phyloP scores from a whole-genome alignment of 2,888 invertebrate species.

The Adela reaumurella region DNA sequence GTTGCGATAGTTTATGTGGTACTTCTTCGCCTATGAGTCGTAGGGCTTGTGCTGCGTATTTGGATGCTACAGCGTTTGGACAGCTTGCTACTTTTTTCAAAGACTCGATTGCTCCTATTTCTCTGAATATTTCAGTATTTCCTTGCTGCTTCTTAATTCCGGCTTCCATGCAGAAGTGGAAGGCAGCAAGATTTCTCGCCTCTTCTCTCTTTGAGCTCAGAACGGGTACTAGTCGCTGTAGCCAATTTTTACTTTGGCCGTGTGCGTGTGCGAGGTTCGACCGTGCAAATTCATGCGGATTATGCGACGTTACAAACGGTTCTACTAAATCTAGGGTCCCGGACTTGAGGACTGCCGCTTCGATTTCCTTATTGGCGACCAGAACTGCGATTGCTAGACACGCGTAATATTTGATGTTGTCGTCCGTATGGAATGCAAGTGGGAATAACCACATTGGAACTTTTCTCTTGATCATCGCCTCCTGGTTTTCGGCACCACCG shows the following conservation, averaged over 20 bases:
- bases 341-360: slow-evolving; percentile 91
- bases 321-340: slow-evolving; percentile 96
- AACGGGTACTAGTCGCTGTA: slow-evolving; percentile 88
- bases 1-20: slow-evolving; percentile 96
- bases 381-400: slow-evolving; percentile 95
- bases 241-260: slow-evolving; percentile 94
- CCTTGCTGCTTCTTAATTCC: slow-evolving; percentile 94
- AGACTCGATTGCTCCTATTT: slow-evolving; percentile 93
- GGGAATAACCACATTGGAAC: slow-evolving; percentile 98
- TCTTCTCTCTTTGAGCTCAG: slow-evolving; percentile 93
- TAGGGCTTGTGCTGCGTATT: slow-evolving; percentile 91
- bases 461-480: slow-evolving; percentile 93
- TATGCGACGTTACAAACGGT: slow-evolving; percentile 92
- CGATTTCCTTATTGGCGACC: slow-evolving; percentile 96
- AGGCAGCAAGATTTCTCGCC: slow-evolving; percentile 93
- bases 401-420: slow-evolving; percentile 97
- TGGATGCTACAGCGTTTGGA: slow-evolving; percentile 96
- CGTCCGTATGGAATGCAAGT: slow-evolving; percentile 92
- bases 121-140: slow-evolving; percentile 85
- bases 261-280: slow-evolving; percentile 91
- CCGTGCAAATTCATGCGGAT: slow-evolving; percentile 92
- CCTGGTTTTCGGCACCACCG: slow-evolving; percentile 95
- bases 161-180: slow-evolving; percentile 99
- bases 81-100: slow-evolving; percentile 95
- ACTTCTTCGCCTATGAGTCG: slow-evolving; percentile 93